Conservation (phyloP, 2,797 vertebrate species). For the Gastrophryne carolinensis region DNA sequence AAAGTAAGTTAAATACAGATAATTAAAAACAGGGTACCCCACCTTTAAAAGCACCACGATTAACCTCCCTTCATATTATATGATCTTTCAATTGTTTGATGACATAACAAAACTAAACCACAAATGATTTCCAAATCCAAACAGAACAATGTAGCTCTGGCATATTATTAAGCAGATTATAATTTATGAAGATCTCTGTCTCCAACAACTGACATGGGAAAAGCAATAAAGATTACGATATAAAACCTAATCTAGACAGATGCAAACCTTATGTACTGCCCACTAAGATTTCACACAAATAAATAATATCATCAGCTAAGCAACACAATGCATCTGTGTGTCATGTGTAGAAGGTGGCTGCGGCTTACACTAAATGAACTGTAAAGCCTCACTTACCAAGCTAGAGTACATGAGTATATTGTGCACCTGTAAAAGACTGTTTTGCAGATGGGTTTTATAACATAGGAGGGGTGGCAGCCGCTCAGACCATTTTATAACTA, state of each 20-base stretch:
- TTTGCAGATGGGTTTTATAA: too few species aligned
- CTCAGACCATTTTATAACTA: too few species aligned
- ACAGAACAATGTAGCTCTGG: constrained; percentile 71
- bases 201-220: constrained; percentile 58
- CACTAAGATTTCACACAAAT: background rate
- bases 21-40: constrained; percentile 80
- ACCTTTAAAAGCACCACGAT: constrained; percentile 77
- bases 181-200: constrained; percentile 58
- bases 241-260: background rate
- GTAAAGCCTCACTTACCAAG: too few species aligned
- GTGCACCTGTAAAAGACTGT: too few species aligned
- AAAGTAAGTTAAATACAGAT: too few species aligned
- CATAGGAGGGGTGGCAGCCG: too few species aligned
- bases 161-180: constrained; percentile 64
- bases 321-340: background rate
- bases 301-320: background rate
- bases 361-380: too few species aligned
- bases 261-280: background rate
- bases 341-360: too few species aligned
- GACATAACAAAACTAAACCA: constrained; percentile 71
- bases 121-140: constrained; percentile 63
- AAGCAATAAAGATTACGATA: constrained; percentile 13
- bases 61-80: constrained; percentile 64
- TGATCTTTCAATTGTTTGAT: constrained; percentile 67
- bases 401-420: too few species aligned